Percentiles rank a stretch among this genome's conserved stretches.
Evolutionary conservation across 2,113 vertebrate species (phyloP).

Genomic region (Fregata magnificens): DNA sequence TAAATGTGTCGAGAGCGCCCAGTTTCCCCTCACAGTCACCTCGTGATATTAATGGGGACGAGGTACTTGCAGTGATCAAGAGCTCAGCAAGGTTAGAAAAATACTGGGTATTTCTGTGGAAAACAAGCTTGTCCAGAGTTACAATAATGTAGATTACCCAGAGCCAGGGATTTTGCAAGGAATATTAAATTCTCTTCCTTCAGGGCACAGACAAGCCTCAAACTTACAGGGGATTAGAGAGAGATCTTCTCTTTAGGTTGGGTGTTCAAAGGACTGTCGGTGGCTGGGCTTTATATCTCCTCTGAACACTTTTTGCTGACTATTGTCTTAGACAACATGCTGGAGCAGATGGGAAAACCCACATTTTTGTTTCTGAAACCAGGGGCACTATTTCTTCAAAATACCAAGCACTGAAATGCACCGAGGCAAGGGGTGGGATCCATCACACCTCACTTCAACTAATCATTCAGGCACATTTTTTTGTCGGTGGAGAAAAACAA

Average conservation of each 20-base stretch:
- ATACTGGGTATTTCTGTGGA: neutral
- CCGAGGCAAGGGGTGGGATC: neutral
- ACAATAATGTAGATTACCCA: neutral
- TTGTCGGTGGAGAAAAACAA: neutral
- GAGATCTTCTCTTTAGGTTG: neutral
- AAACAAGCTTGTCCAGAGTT: neutral
- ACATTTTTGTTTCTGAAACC: neutral
- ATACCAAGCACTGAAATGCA: neutral
- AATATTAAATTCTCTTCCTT: conserved; percentile 47
- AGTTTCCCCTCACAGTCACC: neutral
- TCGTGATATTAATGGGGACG: neutral
- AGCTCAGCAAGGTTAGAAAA: neutral
- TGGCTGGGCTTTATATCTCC: neutral
- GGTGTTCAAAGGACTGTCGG: neutral
- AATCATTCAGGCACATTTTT: neutral
- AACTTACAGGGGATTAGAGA: neutral
- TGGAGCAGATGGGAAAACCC: neutral
- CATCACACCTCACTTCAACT: neutral
- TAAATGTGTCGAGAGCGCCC: accelerated
- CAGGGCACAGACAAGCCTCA: neutral
- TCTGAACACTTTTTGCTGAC: neutral
- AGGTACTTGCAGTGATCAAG: neutral
- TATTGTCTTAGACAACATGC: neutral
- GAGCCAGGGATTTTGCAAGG: neutral
- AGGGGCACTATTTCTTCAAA: neutral